phyloP scores from a whole-genome alignment of 2,888 invertebrate genomes.

The Folsomia manolachei region DNA sequence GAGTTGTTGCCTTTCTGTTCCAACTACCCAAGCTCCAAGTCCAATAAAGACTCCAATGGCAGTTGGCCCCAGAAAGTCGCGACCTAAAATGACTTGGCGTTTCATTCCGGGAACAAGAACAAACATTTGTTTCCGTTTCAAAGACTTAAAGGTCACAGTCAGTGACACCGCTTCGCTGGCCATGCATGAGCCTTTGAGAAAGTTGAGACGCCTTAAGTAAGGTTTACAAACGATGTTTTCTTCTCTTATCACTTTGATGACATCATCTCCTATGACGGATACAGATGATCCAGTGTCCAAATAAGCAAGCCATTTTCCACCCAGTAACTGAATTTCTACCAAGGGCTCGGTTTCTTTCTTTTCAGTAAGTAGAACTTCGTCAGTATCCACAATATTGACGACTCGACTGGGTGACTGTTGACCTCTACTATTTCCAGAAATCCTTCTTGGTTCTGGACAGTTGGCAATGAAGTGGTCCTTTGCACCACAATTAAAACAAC shows the following conservation, averaged over 20 bases:
- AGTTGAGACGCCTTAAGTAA: too few relatives aligned
- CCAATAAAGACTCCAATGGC: background rate
- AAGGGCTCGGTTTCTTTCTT: too few relatives aligned
- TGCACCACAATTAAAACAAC: too few relatives aligned
- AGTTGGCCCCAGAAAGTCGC: background rate
- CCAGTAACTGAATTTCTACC: too few relatives aligned
- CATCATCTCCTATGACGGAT: background rate
- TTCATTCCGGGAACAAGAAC: background rate
- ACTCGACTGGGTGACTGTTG: too few relatives aligned
- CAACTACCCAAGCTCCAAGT: background rate
- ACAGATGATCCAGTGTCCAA: background rate
- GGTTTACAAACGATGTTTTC: background rate
- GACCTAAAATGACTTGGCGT: background rate
- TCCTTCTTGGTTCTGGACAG: too few relatives aligned
- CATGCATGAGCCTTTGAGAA: too few relatives aligned
- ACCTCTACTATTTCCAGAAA: too few relatives aligned
- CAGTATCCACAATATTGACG: too few relatives aligned
- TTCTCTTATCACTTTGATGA: background rate
- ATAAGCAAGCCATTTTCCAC: too few relatives aligned
- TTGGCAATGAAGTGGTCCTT: too few relatives aligned
- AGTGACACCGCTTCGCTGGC: background rate
- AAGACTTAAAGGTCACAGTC: background rate
- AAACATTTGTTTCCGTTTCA: background rate
- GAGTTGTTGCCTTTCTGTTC: background rate
- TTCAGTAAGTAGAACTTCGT: too few relatives aligned